Conservation (phyloP, 2,888 invertebrate species). For the Oxystoma pomonae region DNA sequence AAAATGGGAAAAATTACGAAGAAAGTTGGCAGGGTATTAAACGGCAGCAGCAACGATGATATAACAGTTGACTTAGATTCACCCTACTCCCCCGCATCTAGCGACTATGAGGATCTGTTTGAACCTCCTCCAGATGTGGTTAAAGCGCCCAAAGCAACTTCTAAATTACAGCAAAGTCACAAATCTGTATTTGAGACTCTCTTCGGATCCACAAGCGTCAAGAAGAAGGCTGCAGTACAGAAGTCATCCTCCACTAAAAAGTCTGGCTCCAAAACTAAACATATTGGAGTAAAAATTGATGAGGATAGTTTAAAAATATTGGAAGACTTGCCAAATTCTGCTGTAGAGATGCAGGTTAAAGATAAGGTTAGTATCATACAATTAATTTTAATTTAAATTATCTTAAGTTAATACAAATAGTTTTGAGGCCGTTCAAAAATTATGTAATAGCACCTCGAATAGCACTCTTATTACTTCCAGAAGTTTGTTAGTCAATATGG, state of each 20-base stretch:
- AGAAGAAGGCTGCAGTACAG: slow-evolving; percentile 34
- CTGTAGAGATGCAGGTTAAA: slow-evolving; percentile 91
- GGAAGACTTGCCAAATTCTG: slow-evolving; percentile 88
- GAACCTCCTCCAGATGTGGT: slow-evolving; percentile 61
- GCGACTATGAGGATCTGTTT: slow-evolving; percentile 83
- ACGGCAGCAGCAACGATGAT: slow-evolving; percentile 47
- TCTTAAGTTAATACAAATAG: neutral
- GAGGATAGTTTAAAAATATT: slow-evolving; percentile 78
- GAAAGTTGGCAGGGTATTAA: slow-evolving; percentile 24
- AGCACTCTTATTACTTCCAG: too few relatives aligned
- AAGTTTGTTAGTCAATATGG: too few relatives aligned
- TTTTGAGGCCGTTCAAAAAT: neutral
- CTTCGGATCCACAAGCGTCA: slow-evolving; percentile 55
- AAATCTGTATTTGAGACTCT: slow-evolving; percentile 60
- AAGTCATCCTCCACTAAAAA: slow-evolving; percentile 28
- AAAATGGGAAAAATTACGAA: slow-evolving; percentile 28
- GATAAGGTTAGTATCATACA: slow-evolving; percentile 79
- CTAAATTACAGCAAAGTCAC: slow-evolving; percentile 35
- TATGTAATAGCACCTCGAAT: too few relatives aligned
- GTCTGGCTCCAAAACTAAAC: slow-evolving; percentile 54
- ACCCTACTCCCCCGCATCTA: slow-evolving; percentile 87
- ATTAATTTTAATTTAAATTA: too few relatives aligned
- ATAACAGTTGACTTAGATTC: slow-evolving; percentile 71
- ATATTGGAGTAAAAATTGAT: slow-evolving; percentile 69
- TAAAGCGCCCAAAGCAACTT: slow-evolving; percentile 29